A percentile compares a stretch with the other conserved stretches of the same genome.
Evolutionary conservation across 2,797 vertebrate genomes (phyloP).

Genomic region (Sternotherus odoratus): DNA sequence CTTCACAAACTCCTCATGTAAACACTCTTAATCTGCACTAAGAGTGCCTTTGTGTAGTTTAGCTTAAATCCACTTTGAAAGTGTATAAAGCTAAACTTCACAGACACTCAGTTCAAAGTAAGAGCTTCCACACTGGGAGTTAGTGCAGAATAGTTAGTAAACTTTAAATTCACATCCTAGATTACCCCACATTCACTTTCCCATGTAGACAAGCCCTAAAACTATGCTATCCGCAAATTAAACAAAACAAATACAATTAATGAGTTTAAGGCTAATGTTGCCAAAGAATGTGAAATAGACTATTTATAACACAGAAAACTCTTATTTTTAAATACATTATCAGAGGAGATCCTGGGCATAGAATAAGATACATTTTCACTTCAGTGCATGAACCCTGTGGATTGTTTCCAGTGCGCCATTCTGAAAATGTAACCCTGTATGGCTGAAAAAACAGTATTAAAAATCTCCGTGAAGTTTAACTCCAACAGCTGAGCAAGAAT

Average conservation of each 20-base stretch:
- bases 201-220: not conserved
- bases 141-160: not conserved
- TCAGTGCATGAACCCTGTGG: not conserved
- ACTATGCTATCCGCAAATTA: constrained; percentile 36
- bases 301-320: not conserved
- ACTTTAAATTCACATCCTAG: not conserved
- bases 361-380: constrained; percentile 34
- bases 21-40: not conserved
- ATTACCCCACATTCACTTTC: not conserved
- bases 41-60: not conserved
- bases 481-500: constrained; percentile 51
- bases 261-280: constrained; percentile 39
- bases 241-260: constrained; percentile 48
- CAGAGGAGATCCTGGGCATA: constrained; percentile 36
- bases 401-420: constrained; percentile 11
- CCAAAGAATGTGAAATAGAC: not conserved
- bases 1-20: not conserved
- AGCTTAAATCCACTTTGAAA: not conserved
- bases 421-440: constrained; percentile 29
- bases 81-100: not conserved
- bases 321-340: not conserved
- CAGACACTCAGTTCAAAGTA: not conserved
- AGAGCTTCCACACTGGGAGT: not conserved
- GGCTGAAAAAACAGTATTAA: not conserved
- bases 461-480: not conserved